Evolutionary conservation across 2,888 invertebrate species (phyloP).

Genomic region (Tachina fera): DNA sequence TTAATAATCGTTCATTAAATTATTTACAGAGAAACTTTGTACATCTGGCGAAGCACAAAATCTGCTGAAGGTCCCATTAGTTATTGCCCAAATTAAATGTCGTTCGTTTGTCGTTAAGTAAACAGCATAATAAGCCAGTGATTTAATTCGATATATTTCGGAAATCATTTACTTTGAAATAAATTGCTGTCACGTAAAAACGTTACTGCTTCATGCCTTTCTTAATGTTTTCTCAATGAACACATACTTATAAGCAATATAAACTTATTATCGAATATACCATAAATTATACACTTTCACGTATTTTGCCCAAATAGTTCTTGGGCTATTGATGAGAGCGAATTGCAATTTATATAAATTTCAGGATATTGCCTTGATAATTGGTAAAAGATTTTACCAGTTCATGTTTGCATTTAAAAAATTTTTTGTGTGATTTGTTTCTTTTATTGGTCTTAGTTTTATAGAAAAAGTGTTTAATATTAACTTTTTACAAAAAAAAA

Average conservation of each 20-base stretch:
- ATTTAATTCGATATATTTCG: too few relatives aligned
- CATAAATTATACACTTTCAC: neutral
- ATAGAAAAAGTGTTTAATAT: too few relatives aligned
- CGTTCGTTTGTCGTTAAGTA: too few relatives aligned
- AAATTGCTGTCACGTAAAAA: neutral
- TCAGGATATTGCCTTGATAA: neutral
- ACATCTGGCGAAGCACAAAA: too few relatives aligned
- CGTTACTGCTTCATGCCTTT: neutral
- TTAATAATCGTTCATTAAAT: too few relatives aligned
- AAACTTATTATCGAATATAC: neutral
- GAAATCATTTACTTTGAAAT: too few relatives aligned
- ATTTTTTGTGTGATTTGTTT: neutral
- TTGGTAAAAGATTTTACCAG: conserved; percentile 27
- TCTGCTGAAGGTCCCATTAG: too few relatives aligned
- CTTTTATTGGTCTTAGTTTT: too few relatives aligned
- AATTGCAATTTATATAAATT: conserved; percentile 25
- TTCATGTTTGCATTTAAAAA: neutral
- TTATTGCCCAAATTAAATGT: too few relatives aligned
- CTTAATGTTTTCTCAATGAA: neutral
- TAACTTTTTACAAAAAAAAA: too few relatives aligned
- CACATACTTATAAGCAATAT: conserved; percentile 8
- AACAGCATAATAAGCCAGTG: too few relatives aligned
- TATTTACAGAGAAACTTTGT: too few relatives aligned
- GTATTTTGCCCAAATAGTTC: neutral
- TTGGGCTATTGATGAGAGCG: neutral